phyloP scores from a whole-genome alignment of 1,140 invertebrate species.

The Chymomyza costata region DNA sequence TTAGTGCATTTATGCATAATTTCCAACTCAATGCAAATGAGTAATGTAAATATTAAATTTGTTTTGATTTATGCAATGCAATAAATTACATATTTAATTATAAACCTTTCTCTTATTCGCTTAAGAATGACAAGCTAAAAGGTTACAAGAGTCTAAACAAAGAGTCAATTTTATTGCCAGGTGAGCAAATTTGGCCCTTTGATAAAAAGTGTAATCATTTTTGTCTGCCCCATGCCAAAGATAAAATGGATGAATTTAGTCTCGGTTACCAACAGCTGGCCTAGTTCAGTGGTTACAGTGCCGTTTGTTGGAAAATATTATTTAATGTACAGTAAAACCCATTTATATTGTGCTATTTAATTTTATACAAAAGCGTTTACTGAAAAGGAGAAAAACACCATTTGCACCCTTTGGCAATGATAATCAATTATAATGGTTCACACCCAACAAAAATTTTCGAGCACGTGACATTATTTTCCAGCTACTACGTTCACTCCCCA shows the following conservation, averaged over 20 bases:
- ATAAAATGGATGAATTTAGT: constrained; percentile 15
- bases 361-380: no score
- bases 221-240: constrained; percentile 30
- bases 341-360: no score
- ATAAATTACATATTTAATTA: constrained; percentile 28
- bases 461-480: constrained; percentile 22
- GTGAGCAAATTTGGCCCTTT: constrained; percentile 28
- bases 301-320: no score
- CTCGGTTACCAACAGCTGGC: no score
- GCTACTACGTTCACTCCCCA: constrained; percentile 37
- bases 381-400: no score
- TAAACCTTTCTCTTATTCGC: constrained; percentile 6
- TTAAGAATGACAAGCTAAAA: constrained; percentile 30
- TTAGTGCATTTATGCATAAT: constrained; percentile 60
- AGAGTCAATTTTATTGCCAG: no score
- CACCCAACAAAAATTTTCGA: background rate
- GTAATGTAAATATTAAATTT: constrained; percentile 46
- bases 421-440: no score
- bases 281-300: no score
- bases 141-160: no score
- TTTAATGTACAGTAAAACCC: no score
- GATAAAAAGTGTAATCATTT: constrained; percentile 54
- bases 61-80: constrained; percentile 55
- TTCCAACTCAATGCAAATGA: constrained; percentile 33
- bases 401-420: no score